These are phyloP conservation scores for Lanistes nyassanus DNA, from an alignment of 1,140 invertebrate species.

Conservation along the genomic window DNA sequence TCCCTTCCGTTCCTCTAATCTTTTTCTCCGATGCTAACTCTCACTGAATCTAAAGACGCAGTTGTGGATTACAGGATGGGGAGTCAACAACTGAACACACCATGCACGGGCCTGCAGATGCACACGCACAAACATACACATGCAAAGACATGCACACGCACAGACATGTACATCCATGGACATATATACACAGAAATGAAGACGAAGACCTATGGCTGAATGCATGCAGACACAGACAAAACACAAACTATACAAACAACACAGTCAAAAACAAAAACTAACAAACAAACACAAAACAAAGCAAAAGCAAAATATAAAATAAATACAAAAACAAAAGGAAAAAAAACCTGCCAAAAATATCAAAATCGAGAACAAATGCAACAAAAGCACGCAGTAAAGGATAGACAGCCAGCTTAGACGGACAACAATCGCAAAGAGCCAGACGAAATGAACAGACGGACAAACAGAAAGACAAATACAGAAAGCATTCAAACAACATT, in stretches of 20 bases:
- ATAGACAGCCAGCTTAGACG: too few species aligned
- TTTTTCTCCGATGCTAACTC: too few species aligned
- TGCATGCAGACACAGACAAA: too few species aligned
- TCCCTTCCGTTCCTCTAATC: too few species aligned
- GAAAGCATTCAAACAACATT: neutral
- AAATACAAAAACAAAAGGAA: too few species aligned
- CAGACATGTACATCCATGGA: neutral
- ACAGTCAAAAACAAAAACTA: neutral
- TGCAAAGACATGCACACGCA: neutral
- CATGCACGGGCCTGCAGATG: neutral
- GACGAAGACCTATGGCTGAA: too few species aligned
- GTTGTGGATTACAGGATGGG: too few species aligned
- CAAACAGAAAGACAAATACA: slow-evolving; percentile 6
- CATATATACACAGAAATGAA: neutral
- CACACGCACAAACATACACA: slow-evolving; percentile 7
- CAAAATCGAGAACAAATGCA: neutral
- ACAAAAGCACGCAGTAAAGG: neutral
- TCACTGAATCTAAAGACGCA: too few species aligned
- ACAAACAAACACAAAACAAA: neutral
- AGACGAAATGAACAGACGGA: neutral
- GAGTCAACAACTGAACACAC: too few species aligned
- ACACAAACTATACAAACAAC: too few species aligned
- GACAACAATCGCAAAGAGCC: too few species aligned
- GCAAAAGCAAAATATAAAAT: neutral
- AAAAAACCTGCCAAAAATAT: neutral